phyloP scores from a whole-genome alignment of 23 tunicate genomes.

The Ascidia mentula region DNA sequence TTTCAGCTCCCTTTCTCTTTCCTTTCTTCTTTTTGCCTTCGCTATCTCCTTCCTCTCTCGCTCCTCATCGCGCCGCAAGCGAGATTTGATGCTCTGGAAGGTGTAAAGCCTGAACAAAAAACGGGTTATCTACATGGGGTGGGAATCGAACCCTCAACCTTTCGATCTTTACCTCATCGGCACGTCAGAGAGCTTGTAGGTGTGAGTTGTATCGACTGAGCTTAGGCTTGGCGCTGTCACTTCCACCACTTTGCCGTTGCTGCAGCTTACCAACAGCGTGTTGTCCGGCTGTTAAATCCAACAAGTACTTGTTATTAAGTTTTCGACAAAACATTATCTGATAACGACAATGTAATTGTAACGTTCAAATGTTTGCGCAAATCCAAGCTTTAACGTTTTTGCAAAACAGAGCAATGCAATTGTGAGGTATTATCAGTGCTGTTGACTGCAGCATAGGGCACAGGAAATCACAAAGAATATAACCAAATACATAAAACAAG shows the following conservation, averaged over 20 bases:
- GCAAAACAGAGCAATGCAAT: too few species aligned
- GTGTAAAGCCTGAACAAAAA: constrained; percentile 51
- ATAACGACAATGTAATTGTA: too few species aligned
- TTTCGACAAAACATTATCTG: too few species aligned
- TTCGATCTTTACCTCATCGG: constrained; percentile 43
- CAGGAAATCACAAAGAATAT: too few species aligned
- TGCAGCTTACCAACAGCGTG: constrained; percentile 56
- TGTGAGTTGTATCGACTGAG: constrained; percentile 60
- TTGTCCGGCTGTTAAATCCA: constrained; percentile 42
- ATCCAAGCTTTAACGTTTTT: too few species aligned
- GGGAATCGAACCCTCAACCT: too few species aligned
- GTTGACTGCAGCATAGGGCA: too few species aligned
- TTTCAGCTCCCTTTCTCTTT: constrained; percentile 69
- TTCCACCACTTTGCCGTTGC: constrained; percentile 86
- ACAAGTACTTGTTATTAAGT: too few species aligned
- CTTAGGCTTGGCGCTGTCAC: constrained; percentile 38
- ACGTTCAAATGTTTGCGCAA: too few species aligned
- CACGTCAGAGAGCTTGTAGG: constrained; percentile 44
- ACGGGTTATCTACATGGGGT: neutral
- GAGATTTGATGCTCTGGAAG: constrained; percentile 87
- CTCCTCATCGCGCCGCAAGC: constrained; percentile 68
- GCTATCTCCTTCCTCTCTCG: constrained; percentile 56
- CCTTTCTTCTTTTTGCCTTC: constrained; percentile 47
- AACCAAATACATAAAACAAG: too few species aligned
- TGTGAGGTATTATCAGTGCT: too few species aligned